Base-by-base conservation (phyloP, 2,797 vertebrate species). In the Anguilla obscura region DNA sequence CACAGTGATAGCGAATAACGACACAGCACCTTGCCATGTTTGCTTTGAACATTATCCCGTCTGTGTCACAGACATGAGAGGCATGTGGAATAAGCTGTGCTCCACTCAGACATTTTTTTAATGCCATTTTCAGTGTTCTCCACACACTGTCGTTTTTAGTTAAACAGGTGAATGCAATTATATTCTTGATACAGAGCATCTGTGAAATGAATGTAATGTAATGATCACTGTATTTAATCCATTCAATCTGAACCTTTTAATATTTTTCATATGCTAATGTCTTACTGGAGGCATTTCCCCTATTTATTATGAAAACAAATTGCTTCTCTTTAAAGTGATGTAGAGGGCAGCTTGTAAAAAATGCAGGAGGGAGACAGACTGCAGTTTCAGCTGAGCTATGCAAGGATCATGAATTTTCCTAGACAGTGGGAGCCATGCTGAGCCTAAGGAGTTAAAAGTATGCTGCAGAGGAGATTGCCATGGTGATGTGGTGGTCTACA, bases 401-500 rank as follows among this genome's bases (percentile, higher is more conserved):
- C 16, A 8, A 80, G 40, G 21, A 80, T 45, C 18, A 1, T 80
- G 36, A 10, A 48, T 80, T 24, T 80, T 80, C 76, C 21, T 7
- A 80, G 76, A 50, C 76, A 80, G 36, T 40, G 30, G 45, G 45
- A 48, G 76, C 40, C 7, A 18, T 50, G 45, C 76, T 10, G 45
- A 80, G 45, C 76, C 76, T 50, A 7, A 80, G 36, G 36, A 50
- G 16, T 50, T 48, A 54, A 63, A 63, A 24, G 14, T 30, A 60
- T 14, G 58, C 56, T 18, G 84, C 56, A 30, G 84, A 85, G 10
- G 56, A n/a, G 33, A 54, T 85, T 58, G 54, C 84, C 84, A 85
- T 85, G 84, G 84, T 63, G 56, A 85, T 36, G 74, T 21, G 21
- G 16, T 24, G 30, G 27, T 40, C 54, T 60, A 58, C 58, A 63